These are phyloP conservation scores for Pilophorus perplexus DNA, from an alignment of 2,888 invertebrate species.

Conservation along the genomic window DNA sequence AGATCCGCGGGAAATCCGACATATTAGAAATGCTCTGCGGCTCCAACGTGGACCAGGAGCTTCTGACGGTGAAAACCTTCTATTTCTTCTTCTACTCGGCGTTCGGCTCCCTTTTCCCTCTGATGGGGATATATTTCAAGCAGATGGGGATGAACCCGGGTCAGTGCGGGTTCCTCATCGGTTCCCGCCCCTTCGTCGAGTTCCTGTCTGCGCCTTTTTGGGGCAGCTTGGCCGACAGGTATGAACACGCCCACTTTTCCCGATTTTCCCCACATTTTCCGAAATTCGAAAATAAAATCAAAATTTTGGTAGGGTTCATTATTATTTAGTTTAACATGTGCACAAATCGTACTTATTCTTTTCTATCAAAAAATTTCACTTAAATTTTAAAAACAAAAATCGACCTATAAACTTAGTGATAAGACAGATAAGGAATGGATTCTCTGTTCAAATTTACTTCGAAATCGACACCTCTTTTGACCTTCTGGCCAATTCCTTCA, in stretches of 20 bases:
- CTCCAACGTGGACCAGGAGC: conserved; percentile 78
- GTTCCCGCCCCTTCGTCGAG: conserved; percentile 94
- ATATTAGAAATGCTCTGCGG: conserved; percentile 79
- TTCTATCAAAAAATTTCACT: no score
- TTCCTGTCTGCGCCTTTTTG: conserved; percentile 97
- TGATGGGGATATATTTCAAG: conserved; percentile 99
- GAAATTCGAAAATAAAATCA: no score
- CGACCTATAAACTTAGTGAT: no score
- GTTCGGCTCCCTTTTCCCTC: conserved; percentile 94
- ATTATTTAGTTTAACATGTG: no score
- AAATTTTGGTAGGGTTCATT: no score
- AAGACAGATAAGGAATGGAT: no score
- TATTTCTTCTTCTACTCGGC: conserved; percentile 99
- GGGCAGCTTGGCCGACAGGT: conserved; percentile 91
- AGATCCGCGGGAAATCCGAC: conserved; percentile 83
- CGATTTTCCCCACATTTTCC: no score
- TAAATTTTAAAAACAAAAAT: no score
- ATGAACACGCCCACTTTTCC: conserved; percentile 46
- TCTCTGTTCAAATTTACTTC: no score
- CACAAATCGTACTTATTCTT: no score
- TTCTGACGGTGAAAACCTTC: conserved; percentile 93
- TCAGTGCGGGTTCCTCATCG: conserved; percentile 91
- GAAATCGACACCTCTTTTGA: no score
- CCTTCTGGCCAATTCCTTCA: no score
- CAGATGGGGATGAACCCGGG: conserved; percentile 99